Evolutionary conservation across 1,140 invertebrate genomes (phyloP), one percentile per base, ranked within the genome.

Genomic region (Tenebrio molitor): DNA sequence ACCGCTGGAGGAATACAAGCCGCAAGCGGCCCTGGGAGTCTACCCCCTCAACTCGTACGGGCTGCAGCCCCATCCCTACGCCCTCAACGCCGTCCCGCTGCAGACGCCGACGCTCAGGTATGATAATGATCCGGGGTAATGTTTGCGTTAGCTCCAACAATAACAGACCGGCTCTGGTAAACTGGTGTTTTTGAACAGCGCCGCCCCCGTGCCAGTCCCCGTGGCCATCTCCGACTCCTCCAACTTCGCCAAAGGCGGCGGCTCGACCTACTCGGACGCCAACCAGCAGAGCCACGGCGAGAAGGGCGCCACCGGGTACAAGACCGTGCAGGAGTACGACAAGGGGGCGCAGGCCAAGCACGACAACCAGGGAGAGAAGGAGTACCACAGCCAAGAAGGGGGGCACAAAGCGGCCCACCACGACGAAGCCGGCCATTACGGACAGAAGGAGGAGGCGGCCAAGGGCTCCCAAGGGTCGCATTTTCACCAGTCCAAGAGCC

Each of bases 251-350:
- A 66, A 66, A 12, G 64, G 64, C 64, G 64, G 64, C 5, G 64
- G 64, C 4, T 66, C 64, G 8, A 25, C n/a, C 21, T 66, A n/a
- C 19, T 25, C 36, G 3, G 64, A 66, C 36, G 15, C 36, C 10
- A 65, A 39, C 16, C 21, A 58, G 85, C 72, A 78, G 80, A 1
- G 71, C 72, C 36, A 79, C 19, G 85, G 84, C 2, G 78, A 82
- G 25, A 84, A 85, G 42, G 84, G 83, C 2, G 83, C 87, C 69
- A 82, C 77, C 34, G 76, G 75, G 6, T 80, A 80, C 66, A 72
- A 85, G 33, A 84, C 79, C 1, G 77, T 81, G 65, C 81, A 86
- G 21, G 82, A 82, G 64, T 85, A 84, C 36, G 86, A 87, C 17
- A 83, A 85, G 74, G 81, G 81, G 1, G 58, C 80, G 0, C 81